phyloP scores from a whole-genome alignment of 2,113 vertebrate genomes.

The Thunnus thynnus region DNA sequence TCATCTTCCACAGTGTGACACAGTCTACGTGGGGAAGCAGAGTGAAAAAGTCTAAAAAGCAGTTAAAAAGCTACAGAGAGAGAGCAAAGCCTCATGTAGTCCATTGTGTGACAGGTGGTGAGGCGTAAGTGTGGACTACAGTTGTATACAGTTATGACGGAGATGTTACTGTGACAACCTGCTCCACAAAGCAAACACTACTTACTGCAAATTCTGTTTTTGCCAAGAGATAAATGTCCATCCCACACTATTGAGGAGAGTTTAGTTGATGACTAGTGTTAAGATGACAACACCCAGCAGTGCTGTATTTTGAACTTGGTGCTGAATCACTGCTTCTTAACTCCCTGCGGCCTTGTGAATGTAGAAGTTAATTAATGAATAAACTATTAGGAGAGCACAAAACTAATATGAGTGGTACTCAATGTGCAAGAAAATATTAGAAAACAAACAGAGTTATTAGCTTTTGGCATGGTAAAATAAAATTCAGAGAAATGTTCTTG shows the following conservation, averaged over 20 bases:
- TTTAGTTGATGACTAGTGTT: not conserved
- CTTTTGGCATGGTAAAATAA: not conserved
- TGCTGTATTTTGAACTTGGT: not conserved
- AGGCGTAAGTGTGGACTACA: no score
- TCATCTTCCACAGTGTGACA: constrained; percentile 11
- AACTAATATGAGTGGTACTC: not conserved
- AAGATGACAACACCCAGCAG: not conserved
- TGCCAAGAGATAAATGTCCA: no score
- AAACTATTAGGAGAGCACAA: not conserved
- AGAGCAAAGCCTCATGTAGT: no score
- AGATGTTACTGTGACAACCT: no score
- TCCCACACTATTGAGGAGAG: no score
- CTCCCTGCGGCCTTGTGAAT: not conserved
- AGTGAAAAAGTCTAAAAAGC: not conserved
- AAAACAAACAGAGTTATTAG: not conserved
- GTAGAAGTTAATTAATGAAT: not conserved
- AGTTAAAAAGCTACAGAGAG: constrained; percentile 12
- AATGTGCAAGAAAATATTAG: no score
- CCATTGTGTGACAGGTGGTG: no score
- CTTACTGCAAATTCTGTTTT: no score
- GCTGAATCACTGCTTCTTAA: not conserved
- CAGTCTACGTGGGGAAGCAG: constrained; percentile 2
- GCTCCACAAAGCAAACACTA: no score
- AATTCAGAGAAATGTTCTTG: not conserved
- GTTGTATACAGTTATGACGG: no score